Evolutionary conservation across 2,888 invertebrate genomes (phyloP).

Genomic region (Shargacucullia verbasci): DNA sequence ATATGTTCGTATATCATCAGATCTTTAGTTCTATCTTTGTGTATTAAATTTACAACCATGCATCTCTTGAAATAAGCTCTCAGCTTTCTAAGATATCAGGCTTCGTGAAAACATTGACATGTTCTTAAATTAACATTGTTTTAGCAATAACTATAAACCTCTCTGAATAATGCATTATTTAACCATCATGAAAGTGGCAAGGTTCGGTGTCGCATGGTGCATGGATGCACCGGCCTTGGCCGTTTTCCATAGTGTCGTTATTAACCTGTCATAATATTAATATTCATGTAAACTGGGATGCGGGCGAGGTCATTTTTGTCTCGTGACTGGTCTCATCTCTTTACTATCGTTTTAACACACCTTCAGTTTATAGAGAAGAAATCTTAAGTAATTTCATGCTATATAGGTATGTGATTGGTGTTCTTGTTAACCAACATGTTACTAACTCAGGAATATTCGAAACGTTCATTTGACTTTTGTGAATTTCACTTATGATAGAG

Average conservation of each 20-base stretch:
- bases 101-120: conserved; percentile 40
- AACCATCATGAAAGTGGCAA: conserved; percentile 29
- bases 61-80: conserved; percentile 42
- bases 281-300: conserved; percentile 64
- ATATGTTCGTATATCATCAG: conserved; percentile 30
- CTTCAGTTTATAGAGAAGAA: too few species aligned
- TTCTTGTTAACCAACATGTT: too few species aligned
- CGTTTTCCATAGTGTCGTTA: conserved; percentile 68
- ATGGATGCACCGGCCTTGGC: conserved; percentile 72
- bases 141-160: conserved; percentile 22
- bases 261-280: conserved; percentile 69
- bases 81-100: conserved; percentile 45
- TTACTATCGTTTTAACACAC: neutral
- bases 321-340: conserved; percentile 12
- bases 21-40: conserved; percentile 43
- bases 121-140: conserved; percentile 40
- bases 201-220: conserved; percentile 24
- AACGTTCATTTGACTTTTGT: too few species aligned
- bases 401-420: too few species aligned
- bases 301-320: conserved; percentile 60
- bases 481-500: too few species aligned
- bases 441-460: too few species aligned
- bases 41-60: conserved; percentile 42
- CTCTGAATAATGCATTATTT: conserved; percentile 36
- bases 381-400: neutral